phyloP scores from a whole-genome alignment of 2,888 invertebrate genomes.

The Teleogryllus oceanicus region DNA sequence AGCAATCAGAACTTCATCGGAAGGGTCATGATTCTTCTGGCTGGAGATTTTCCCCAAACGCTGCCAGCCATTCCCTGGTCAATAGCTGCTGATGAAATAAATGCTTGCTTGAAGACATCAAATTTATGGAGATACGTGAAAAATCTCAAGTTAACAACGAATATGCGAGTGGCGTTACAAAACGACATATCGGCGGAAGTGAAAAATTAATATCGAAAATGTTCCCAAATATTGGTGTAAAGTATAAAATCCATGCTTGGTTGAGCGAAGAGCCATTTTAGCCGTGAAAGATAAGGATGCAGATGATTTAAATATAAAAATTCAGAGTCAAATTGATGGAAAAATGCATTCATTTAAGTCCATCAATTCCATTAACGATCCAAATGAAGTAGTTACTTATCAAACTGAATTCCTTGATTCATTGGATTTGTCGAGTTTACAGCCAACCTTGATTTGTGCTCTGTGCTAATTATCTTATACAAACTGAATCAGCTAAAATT shows the following conservation, averaged over 20 bases:
- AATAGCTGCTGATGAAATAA: too few relatives aligned
- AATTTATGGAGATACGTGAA: too few relatives aligned
- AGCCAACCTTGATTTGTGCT: background rate
- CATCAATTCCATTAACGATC: background rate
- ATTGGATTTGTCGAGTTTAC: background rate
- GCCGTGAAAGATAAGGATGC: background rate
- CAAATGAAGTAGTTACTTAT: background rate
- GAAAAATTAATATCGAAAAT: background rate
- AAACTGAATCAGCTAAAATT: background rate
- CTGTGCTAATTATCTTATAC: background rate
- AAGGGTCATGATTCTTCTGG: too few relatives aligned
- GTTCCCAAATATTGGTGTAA: background rate
- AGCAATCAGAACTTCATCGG: too few relatives aligned
- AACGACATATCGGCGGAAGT: background rate
- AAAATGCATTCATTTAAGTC: background rate
- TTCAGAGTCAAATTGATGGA: background rate
- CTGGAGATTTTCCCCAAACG: too few relatives aligned
- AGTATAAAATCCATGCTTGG: background rate
- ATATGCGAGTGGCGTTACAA: background rate
- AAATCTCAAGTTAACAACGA: background rate
- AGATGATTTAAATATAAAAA: background rate
- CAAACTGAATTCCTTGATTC: background rate
- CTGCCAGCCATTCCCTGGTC: too few relatives aligned
- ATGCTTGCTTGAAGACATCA: too few relatives aligned
- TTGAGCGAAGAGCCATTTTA: background rate